Conservation (phyloP, 2,113 vertebrate genomes). For the Podarcis muralis region DNA sequence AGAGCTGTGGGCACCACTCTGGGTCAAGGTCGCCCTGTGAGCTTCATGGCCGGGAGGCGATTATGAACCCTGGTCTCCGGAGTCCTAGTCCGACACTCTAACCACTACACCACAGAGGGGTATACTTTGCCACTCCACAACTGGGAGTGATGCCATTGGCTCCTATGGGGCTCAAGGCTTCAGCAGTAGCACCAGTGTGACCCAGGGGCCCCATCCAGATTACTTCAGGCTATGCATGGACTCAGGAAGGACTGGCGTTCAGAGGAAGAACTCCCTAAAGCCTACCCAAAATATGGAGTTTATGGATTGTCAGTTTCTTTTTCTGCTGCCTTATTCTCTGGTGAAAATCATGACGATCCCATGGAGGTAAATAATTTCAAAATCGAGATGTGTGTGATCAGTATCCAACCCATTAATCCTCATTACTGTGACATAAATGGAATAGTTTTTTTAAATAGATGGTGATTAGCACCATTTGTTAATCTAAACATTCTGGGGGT, state of each 20-base stretch:
- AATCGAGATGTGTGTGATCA: neutral
- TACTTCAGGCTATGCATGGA: neutral
- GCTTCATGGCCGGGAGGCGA: no score
- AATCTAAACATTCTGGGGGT: constrained; percentile 2
- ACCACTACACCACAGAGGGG: no score
- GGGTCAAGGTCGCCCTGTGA: no score
- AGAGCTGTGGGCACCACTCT: no score
- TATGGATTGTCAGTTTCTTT: neutral
- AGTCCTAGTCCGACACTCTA: no score
- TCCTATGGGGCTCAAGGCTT: neutral
- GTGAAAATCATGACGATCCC: neutral
- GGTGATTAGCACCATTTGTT: neutral
- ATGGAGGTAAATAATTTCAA: neutral
- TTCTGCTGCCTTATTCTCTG: neutral
- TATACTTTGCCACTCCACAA: neutral
- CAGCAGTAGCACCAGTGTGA: neutral
- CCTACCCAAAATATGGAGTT: neutral
- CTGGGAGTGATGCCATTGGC: neutral
- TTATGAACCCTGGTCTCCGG: no score
- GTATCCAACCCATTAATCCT: neutral
- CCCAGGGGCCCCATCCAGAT: neutral
- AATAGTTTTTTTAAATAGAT: neutral
- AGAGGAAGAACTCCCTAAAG: neutral
- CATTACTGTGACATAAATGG: neutral
- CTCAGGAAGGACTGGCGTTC: neutral